Evolutionary conservation across 2,797 vertebrate genomes (phyloP).

Genomic region (Gadopsis bispinosus): DNA sequence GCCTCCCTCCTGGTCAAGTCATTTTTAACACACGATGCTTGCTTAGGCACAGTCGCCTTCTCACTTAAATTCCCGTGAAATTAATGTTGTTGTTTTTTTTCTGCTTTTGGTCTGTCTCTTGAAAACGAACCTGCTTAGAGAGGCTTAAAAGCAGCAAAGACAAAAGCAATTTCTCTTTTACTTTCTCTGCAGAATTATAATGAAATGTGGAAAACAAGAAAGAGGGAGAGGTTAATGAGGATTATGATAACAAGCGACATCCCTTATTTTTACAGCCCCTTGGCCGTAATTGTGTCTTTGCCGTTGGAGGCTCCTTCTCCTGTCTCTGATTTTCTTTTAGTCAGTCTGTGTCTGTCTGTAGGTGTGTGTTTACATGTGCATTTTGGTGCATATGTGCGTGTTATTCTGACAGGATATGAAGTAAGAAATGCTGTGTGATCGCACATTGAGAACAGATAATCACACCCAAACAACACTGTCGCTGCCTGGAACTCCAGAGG

Average conservation of each 20-base stretch:
- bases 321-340: background rate
- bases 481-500: conserved; percentile 31
- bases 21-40: conserved; percentile 47
- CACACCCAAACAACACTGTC: conserved; percentile 58
- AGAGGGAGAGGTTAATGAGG: conserved; percentile 15
- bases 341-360: background rate
- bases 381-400: conserved; percentile 10
- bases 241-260: conserved; percentile 36
- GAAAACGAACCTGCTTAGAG: conserved; percentile 38
- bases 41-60: conserved; percentile 42
- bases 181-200: conserved; percentile 14
- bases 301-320: background rate
- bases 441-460: conserved; percentile 55
- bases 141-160: conserved; percentile 26
- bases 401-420: conserved; percentile 44
- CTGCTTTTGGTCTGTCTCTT: conserved; percentile 42
- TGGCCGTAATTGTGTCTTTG: background rate
- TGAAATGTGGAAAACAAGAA: conserved; percentile 26
- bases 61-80: conserved; percentile 65
- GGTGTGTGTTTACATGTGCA: conserved; percentile 13
- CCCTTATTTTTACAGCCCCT: conserved; percentile 15
- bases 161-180: conserved; percentile 25
- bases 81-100: conserved; percentile 28
- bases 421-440: conserved; percentile 45
- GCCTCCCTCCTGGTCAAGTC: conserved; percentile 35